Evolutionary conservation across 2,797 vertebrate genomes (phyloP), one percentile per base, ranked within the genome.

Genomic region (Malacoraja senta): DNA sequence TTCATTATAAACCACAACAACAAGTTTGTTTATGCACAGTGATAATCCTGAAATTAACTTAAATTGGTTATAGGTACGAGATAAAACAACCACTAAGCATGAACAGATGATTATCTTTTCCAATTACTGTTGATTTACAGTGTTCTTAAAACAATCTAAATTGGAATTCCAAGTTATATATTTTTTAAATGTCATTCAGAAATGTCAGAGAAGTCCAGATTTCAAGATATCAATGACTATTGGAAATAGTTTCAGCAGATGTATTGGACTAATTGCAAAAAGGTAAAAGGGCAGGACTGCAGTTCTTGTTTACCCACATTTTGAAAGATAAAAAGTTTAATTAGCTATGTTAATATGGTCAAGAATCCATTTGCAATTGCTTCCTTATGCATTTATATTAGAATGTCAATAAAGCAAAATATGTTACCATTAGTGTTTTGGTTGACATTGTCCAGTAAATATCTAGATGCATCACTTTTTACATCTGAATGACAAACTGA

Each of bases 81-180:
- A 72, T 58, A 29, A 53, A 29, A 53, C 44, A 92, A 76, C 68
- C 90, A 74, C 90, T 92, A 74, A 74, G 24, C 72, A 74, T 91
- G 68, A 71, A 74, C 32, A 72, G 88, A 91, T 91, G 88, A 91
- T 91, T 72, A 88, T 1, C 32, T 72, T 38, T 72, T 91, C 35
- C 10, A 91, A 91, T 72, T 91, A 10, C 24, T 19, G 8, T 76
- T 91, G 68, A 21, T 91, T 12, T 91, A 3, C 86, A 44, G 19
- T 72, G 8, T 72, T 74, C 21, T 26, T 44, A 72, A n/a, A 35
- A 17, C 68, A 24, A 21, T 21, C 21, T 91, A 72, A 24, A 72
- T 91, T 65, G 32, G 71, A 65, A 13, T 38, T 53, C 35, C 38
- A 91, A 21, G 7, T 63, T 65, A 29, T 92, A 4, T 92, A 68